Percentiles rank a stretch among this genome's conserved stretches.
Conservation (phyloP, 2,888 invertebrate species). For the Synanthedon vespiformis region DNA sequence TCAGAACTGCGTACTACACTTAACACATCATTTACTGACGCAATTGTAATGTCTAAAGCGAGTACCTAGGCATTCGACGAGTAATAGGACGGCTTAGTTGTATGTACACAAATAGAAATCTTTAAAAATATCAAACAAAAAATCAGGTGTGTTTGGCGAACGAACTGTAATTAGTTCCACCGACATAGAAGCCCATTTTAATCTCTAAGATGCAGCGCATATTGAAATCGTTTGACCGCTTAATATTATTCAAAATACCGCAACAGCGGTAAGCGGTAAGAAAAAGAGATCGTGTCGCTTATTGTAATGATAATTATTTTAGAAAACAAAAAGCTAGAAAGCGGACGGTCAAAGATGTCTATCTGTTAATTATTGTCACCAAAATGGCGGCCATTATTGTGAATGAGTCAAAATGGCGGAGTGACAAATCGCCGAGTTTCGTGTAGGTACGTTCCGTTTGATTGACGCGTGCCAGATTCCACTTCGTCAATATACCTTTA, state of each 20-base stretch:
- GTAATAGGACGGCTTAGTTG: conserved; percentile 3
- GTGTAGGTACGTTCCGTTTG: conserved; percentile 48
- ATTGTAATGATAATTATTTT: conserved; percentile 70
- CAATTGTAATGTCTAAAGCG: neutral
- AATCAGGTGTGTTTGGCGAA: neutral
- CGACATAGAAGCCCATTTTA: conserved; percentile 39
- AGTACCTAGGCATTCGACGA: neutral
- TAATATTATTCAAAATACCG: conserved; percentile 67
- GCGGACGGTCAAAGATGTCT: conserved; percentile 55
- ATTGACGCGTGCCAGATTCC: conserved; percentile 69
- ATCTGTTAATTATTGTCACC: conserved; percentile 70
- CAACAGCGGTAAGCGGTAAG: conserved; percentile 63
- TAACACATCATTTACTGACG: no score
- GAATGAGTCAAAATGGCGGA: conserved; percentile 57
- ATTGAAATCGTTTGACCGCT: conserved; percentile 45
- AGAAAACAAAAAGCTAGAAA: conserved; percentile 68
- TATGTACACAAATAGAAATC: neutral
- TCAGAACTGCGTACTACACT: conserved; percentile 22
- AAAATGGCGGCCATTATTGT: conserved; percentile 62
- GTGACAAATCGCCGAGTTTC: conserved; percentile 64
- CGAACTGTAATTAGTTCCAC: conserved; percentile 24
- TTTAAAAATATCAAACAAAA: neutral
- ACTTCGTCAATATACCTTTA: conserved; percentile 48
- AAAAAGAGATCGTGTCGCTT: conserved; percentile 61
- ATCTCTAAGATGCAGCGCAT: conserved; percentile 28